Evolutionary conservation across 1,140 invertebrate species (phyloP).

Genomic region (Papilio xuthus): DNA sequence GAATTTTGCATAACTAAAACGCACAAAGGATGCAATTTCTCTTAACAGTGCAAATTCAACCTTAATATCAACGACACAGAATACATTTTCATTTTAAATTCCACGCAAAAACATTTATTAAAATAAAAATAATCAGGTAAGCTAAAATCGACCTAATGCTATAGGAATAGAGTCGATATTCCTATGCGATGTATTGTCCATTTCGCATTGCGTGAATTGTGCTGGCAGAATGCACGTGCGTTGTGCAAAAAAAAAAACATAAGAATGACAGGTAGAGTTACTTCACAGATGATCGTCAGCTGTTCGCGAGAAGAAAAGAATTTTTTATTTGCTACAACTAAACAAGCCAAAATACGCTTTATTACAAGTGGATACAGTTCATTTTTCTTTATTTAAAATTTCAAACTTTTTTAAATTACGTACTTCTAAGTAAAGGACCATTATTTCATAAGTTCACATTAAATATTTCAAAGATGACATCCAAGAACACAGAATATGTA

Average conservation of each 20-base stretch:
- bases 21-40: slow-evolving; percentile 1
- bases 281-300: slow-evolving; percentile 57
- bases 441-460: background rate
- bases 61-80: background rate
- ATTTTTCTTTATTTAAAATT: background rate
- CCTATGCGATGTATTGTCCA: slow-evolving; percentile 34
- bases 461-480: background rate
- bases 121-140: slow-evolving; percentile 34
- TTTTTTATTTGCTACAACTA: background rate
- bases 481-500: background rate
- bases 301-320: slow-evolving; percentile 43
- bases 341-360: slow-evolving; percentile 27
- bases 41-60: slow-evolving; percentile 1
- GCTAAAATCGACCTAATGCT: slow-evolving; percentile 31
- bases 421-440: background rate
- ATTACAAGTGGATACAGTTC: background rate
- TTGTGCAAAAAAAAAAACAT: slow-evolving; percentile 48
- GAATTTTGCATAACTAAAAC: slow-evolving; percentile 35
- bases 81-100: slow-evolving; percentile 33
- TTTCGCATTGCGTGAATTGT: slow-evolving; percentile 48
- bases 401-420: slow-evolving; percentile 20
- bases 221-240: slow-evolving; percentile 47
- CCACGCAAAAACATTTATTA: slow-evolving; percentile 20
- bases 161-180: slow-evolving; percentile 25
- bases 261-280: slow-evolving; percentile 57